These are phyloP conservation scores for Nebria brevicollis DNA, from an alignment of 2,888 invertebrate genomes.

Conservation along the genomic window DNA sequence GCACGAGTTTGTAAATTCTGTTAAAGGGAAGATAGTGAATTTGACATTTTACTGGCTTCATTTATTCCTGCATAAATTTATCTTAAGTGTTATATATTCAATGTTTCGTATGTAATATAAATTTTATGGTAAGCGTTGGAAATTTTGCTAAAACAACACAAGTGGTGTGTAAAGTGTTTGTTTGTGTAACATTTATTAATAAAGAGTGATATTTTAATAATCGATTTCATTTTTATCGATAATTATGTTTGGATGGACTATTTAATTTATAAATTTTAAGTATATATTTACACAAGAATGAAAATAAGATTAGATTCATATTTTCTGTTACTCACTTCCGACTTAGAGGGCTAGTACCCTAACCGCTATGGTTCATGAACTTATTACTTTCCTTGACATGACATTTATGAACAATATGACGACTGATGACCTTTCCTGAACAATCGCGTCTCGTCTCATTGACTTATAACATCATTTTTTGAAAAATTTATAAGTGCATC, in stretches of 20 bases:
- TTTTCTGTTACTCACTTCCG: no score
- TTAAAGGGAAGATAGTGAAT: constrained; percentile 12
- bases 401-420: constrained; percentile 29
- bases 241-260: no score
- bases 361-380: constrained; percentile 18
- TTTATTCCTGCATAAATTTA: constrained; percentile 10
- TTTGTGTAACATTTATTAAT: no score
- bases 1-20: neutral
- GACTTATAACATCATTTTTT: constrained; percentile 17
- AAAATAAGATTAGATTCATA: no score
- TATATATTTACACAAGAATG: no score
- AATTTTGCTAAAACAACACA: neutral
- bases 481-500: constrained; percentile 19
- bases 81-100: neutral
- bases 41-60: constrained; percentile 21
- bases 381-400: constrained; percentile 31
- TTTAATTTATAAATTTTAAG: no score
- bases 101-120: neutral
- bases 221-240: no score
- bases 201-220: no score
- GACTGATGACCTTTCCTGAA: constrained; percentile 22
- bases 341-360: neutral
- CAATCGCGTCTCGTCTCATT: constrained; percentile 31
- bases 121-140: neutral
- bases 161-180: neutral